Conservation (phyloP, 2,888 invertebrate genomes). For the Ganaspis brasiliensis region DNA sequence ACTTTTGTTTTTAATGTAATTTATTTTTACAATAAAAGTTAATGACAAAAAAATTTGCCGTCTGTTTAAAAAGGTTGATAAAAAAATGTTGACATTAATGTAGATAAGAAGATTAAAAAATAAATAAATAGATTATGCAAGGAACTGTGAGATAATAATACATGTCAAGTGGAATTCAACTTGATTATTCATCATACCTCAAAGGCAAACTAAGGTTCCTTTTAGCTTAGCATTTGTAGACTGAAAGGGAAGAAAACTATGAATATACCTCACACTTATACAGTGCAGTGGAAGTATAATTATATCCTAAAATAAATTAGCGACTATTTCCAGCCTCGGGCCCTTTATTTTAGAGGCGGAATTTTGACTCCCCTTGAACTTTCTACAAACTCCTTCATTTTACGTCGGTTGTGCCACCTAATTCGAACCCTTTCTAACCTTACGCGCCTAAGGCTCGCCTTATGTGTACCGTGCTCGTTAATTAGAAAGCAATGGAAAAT, state of each 20-base stretch:
- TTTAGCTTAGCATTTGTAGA: conserved; percentile 10
- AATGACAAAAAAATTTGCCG: too few species aligned
- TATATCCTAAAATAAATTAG: conserved; percentile 38
- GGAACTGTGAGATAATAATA: background rate
- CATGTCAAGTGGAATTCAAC: background rate
- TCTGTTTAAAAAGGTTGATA: too few species aligned
- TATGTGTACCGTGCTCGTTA: conserved; percentile 25
- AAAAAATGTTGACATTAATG: too few species aligned
- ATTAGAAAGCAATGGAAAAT: conserved; percentile 34
- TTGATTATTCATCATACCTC: conserved; percentile 20
- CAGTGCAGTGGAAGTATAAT: conserved; percentile 35
- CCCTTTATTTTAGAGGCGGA: conserved; percentile 34
- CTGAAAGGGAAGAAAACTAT: conserved; percentile 32
- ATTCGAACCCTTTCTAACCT: conserved; percentile 61
- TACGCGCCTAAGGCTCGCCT: conserved; percentile 50
- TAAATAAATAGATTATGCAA: too few species aligned
- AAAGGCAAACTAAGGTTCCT: conserved; percentile 23
- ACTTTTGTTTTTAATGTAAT: too few species aligned
- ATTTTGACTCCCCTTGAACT: conserved; percentile 29
- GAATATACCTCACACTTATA: conserved; percentile 29
- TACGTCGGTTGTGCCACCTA: conserved; percentile 56
- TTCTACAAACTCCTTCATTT: conserved; percentile 48
- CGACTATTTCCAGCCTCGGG: conserved; percentile 31
- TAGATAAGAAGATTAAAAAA: too few species aligned
- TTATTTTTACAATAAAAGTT: too few species aligned